A percentile compares a stretch with the other conserved stretches of the same genome.
These are phyloP conservation scores for Dufourea novaeangliae DNA, from an alignment of 1,140 invertebrate species.

Conservation along the genomic window DNA sequence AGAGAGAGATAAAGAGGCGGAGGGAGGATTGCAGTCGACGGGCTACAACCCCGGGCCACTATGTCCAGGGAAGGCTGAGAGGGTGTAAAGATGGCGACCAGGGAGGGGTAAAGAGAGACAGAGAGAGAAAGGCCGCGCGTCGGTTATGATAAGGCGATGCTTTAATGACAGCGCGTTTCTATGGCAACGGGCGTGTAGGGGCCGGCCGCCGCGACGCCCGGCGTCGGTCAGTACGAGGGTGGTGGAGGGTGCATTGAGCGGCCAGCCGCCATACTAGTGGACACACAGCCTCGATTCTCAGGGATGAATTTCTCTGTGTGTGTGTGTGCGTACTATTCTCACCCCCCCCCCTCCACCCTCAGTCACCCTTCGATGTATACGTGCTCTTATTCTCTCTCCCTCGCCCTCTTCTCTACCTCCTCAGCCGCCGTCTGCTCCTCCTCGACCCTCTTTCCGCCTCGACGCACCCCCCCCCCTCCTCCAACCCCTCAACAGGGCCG, in stretches of 20 bases:
- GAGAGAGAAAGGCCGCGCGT: slow-evolving; percentile 75
- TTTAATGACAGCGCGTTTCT: slow-evolving; percentile 81
- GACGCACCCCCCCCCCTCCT: background rate
- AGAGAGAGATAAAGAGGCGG: no score
- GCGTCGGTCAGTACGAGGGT: slow-evolving; percentile 77
- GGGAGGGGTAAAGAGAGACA: slow-evolving; percentile 64
- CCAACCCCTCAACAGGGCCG: slow-evolving; percentile 34
- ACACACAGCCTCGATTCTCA: slow-evolving; percentile 75
- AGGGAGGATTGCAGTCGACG: slow-evolving; percentile 66
- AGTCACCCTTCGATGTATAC: slow-evolving; percentile 64
- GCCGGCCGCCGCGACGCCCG: slow-evolving; percentile 79
- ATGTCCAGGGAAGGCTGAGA: slow-evolving; percentile 56
- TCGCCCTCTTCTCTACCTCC: slow-evolving; percentile 60
- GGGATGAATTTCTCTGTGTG: slow-evolving; percentile 77
- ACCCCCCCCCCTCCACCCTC: slow-evolving; percentile 49
- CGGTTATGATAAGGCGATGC: slow-evolving; percentile 83
- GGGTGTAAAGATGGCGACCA: slow-evolving; percentile 80
- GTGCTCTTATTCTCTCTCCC: slow-evolving; percentile 54
- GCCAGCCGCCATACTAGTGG: slow-evolving; percentile 79
- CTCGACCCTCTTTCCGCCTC: slow-evolving; percentile 57
- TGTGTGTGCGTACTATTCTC: slow-evolving; percentile 68
- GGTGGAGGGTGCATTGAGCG: slow-evolving; percentile 70
- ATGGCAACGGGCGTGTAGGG: slow-evolving; percentile 79
- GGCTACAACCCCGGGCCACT: slow-evolving; percentile 58
- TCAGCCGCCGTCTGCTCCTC: slow-evolving; percentile 53